Evolutionary conservation across 64 coral and sea anemone genomes (phyloP).

Genomic region (Actinia equina): DNA sequence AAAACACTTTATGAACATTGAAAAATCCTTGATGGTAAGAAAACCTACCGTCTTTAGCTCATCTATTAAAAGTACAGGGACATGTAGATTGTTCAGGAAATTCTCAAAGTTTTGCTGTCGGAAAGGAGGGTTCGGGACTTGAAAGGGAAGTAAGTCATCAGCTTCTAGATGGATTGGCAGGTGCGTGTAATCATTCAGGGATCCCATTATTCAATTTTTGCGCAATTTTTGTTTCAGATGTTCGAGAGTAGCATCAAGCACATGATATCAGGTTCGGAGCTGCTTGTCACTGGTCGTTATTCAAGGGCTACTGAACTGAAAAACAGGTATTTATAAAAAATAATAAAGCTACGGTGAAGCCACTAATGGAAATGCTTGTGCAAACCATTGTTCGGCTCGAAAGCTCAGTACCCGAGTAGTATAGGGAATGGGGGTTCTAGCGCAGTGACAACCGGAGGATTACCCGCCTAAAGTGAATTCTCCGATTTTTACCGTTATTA

Average conservation of each 20-base stretch:
- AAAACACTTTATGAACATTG: slow-evolving; percentile 71
- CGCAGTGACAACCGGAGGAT: too few relatives aligned
- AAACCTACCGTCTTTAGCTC: slow-evolving; percentile 21
- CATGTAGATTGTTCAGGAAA: too few relatives aligned
- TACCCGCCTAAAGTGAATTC: too few relatives aligned
- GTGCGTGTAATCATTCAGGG: background rate
- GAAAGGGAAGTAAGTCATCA: too few relatives aligned
- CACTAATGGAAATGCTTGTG: background rate
- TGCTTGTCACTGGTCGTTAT: slow-evolving; percentile 73
- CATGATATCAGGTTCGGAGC: slow-evolving; percentile 79
- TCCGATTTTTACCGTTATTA: too few relatives aligned
- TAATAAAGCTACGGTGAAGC: background rate
- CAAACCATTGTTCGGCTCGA: background rate
- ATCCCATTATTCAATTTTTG: background rate
- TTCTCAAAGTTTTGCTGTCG: too few relatives aligned
- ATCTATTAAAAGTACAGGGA: background rate
- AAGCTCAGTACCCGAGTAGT: too few relatives aligned
- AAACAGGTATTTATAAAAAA: slow-evolving; percentile 40
- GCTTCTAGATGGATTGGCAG: background rate
- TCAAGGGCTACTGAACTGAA: slow-evolving; percentile 53
- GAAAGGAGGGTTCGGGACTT: too few relatives aligned
- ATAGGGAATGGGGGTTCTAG: too few relatives aligned
- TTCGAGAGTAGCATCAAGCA: slow-evolving; percentile 95
- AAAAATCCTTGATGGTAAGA: slow-evolving; percentile 85
- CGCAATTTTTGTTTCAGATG: slow-evolving; percentile 49